Conservation (phyloP, 1,140 invertebrate genomes). For the Drosophila suzukii region DNA sequence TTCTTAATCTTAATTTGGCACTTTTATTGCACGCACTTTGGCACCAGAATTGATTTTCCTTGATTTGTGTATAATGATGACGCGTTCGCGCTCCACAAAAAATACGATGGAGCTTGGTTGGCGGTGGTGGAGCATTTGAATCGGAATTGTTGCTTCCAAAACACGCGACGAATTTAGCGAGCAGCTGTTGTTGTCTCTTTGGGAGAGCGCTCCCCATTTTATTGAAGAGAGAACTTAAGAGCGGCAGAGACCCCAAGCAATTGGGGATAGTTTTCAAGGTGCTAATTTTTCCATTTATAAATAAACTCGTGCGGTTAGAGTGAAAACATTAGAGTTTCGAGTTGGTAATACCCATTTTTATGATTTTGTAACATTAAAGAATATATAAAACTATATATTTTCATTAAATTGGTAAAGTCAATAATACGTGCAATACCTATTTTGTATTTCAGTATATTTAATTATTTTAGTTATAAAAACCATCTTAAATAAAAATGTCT, state of each 20-base stretch:
- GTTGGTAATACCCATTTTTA: neutral
- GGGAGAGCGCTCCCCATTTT: constrained; percentile 22
- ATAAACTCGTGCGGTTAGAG: neutral
- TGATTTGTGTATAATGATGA: constrained; percentile 30
- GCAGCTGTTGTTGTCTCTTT: constrained; percentile 47
- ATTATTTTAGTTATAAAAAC: no score
- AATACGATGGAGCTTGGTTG: constrained; percentile 34
- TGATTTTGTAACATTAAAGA: no score
- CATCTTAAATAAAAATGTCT: no score
- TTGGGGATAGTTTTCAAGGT: constrained; percentile 1
- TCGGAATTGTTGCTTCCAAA: constrained; percentile 73
- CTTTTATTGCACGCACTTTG: constrained; percentile 54
- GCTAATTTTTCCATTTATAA: constrained; percentile 10
- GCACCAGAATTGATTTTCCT: constrained; percentile 40
- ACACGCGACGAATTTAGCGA: constrained; percentile 47
- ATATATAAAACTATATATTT: no score
- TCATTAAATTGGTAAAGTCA: no score
- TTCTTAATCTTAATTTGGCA: constrained; percentile 39
- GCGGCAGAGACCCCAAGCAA: neutral
- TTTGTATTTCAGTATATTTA: no score
- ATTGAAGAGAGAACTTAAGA: constrained; percentile 17
- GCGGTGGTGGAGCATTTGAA: constrained; percentile 56
- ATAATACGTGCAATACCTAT: no score
- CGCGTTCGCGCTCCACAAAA: constrained; percentile 26
- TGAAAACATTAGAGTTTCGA: neutral